Conservation (phyloP, 2,113 vertebrate species). For the Clupea harengus region DNA sequence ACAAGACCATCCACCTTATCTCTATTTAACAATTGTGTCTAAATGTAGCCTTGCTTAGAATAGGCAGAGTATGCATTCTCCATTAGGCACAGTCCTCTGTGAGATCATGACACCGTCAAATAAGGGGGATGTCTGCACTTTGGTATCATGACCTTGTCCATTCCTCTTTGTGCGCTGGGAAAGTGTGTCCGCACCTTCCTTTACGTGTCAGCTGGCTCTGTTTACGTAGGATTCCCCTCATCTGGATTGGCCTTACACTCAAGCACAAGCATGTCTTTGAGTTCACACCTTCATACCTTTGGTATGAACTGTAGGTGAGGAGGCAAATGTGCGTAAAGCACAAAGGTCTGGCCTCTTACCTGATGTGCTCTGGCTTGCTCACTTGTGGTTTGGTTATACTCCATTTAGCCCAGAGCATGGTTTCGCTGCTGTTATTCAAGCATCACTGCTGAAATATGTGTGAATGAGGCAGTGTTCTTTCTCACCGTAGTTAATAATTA, state of each 20-base stretch:
- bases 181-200: not conserved
- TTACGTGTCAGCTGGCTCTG: not conserved
- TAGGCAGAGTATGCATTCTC: slow-evolving; percentile 64
- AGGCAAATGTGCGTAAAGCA: no score
- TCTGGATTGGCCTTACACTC: not conserved
- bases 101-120: slow-evolving; percentile 46
- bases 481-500: slow-evolving; percentile 1
- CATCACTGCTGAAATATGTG: not conserved
- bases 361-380: not conserved
- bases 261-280: no score
- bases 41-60: slow-evolving; percentile 70
- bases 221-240: not conserved
- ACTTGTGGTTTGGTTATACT: not conserved
- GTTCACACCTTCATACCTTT: no score
- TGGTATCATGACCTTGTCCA: not conserved
- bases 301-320: no score
- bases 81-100: slow-evolving; percentile 55
- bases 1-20: not conserved
- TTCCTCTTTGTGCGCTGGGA: not conserved
- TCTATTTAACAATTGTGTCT: slow-evolving; percentile 58
- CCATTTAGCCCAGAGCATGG: not conserved
- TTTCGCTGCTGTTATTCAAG: not conserved
- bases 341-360: not conserved
- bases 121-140: slow-evolving; percentile 8
- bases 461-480: not conserved